A percentile compares a stretch with the other conserved stretches of the same genome.
phyloP scores from a whole-genome alignment of 1,140 invertebrate genomes.

The Chrysomallon squamiferum region DNA sequence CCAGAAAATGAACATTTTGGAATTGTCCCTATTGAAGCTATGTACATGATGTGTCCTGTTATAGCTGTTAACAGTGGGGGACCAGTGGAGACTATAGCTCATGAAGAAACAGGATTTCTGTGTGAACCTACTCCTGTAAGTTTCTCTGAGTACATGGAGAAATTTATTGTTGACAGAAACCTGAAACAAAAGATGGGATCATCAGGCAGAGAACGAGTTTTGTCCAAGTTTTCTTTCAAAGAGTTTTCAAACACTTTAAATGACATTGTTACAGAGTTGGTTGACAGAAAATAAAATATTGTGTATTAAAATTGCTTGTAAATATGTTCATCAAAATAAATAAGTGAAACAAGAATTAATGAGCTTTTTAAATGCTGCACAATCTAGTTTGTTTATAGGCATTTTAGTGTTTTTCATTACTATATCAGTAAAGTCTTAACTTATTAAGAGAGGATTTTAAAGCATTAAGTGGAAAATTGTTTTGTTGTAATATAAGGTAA shows the following conservation, averaged over 20 bases:
- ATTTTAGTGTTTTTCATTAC: too few species aligned
- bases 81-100: slow-evolving; percentile 89
- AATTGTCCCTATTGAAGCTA: slow-evolving; percentile 98
- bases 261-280: slow-evolving; percentile 64
- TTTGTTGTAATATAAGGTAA: too few species aligned
- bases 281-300: too few species aligned
- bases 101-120: slow-evolving; percentile 90
- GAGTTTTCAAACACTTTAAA: slow-evolving; percentile 76
- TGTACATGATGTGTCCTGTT: slow-evolving; percentile 92
- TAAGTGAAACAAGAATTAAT: too few species aligned
- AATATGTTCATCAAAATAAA: too few species aligned
- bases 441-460: too few species aligned
- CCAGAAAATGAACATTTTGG: slow-evolving; percentile 98
- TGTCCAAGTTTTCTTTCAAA: slow-evolving; percentile 80
- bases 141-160: slow-evolving; percentile 82
- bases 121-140: slow-evolving; percentile 72
- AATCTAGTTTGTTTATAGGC: too few species aligned
- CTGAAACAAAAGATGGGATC: slow-evolving; percentile 73
- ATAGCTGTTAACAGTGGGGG: slow-evolving; percentile 96
- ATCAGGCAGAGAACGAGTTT: slow-evolving; percentile 74
- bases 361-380: too few species aligned
- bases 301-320: too few species aligned
- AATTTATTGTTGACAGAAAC: slow-evolving; percentile 68
- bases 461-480: too few species aligned
- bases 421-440: too few species aligned